These are phyloP conservation scores for Lasioglossum vierecki DNA, from an alignment of 2,888 invertebrate genomes.

Conservation along the genomic window DNA sequence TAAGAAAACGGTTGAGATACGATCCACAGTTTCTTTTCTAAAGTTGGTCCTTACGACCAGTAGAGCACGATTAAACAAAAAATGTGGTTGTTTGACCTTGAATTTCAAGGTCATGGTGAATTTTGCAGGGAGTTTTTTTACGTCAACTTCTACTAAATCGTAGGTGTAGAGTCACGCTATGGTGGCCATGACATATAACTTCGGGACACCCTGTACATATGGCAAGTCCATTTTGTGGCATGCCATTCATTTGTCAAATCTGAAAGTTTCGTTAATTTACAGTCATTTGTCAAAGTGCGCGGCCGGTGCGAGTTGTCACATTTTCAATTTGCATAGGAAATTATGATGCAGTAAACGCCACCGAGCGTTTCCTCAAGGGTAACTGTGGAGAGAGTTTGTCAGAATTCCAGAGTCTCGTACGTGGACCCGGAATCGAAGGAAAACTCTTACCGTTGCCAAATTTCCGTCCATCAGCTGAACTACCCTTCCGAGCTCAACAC, in stretches of 20 bases:
- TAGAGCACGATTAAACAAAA: too few species aligned
- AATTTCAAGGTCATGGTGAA: too few species aligned
- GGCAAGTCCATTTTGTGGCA: not conserved
- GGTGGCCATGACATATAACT: too few species aligned
- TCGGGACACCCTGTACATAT: not conserved
- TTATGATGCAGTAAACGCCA: not conserved
- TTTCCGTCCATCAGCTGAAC: conserved; percentile 1
- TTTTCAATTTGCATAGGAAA: not conserved
- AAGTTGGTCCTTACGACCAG: too few species aligned
- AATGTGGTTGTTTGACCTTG: too few species aligned
- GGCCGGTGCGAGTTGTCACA: not conserved
- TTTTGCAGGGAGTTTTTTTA: too few species aligned
- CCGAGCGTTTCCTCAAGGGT: not conserved
- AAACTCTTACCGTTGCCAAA: conserved; percentile 5
- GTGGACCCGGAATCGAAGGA: not conserved
- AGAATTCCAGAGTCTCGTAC: not conserved
- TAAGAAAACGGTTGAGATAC: too few species aligned
- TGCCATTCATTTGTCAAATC: not conserved
- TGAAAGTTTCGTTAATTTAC: not conserved
- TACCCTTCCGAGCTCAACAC: not conserved
- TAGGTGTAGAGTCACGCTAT: too few species aligned
- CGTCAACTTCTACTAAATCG: too few species aligned
- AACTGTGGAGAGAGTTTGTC: not conserved
- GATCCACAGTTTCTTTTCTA: too few species aligned
- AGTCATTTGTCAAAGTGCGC: not conserved